Percentiles rank a stretch among this genome's conserved stretches.
Conservation (phyloP, 2,113 vertebrate genomes). For the Diphyllodes magnificus region DNA sequence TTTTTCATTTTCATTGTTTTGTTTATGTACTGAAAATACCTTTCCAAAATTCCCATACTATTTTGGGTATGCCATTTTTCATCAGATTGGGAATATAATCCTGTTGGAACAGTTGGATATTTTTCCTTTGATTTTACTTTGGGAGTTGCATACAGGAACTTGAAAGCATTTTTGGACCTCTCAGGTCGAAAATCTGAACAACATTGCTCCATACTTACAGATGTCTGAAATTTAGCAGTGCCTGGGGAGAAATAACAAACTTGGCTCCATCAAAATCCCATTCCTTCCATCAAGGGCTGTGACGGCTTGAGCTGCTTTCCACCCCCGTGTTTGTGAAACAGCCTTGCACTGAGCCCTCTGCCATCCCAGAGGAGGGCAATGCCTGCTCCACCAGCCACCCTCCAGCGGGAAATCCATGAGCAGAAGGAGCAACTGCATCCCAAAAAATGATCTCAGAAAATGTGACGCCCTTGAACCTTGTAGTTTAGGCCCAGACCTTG, state of each 20-base stretch:
- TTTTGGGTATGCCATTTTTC: neutral
- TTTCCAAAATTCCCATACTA: neutral
- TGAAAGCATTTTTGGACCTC: neutral
- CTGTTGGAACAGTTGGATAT: neutral
- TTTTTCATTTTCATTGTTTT: neutral
- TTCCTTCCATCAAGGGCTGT: neutral
- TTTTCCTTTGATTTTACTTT: neutral
- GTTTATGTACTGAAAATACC: neutral
- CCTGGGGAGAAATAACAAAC: neutral
- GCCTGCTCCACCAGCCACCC: neutral
- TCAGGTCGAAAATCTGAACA: neutral
- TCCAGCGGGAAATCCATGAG: rapidly evolving
- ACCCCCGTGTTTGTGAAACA: rapidly evolving
- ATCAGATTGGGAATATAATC: neutral
- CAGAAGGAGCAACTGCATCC: neutral
- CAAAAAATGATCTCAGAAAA: neutral
- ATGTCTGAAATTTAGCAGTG: neutral
- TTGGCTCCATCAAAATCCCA: neutral
- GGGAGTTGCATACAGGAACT: neutral
- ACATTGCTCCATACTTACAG: neutral
- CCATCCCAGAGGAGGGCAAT: neutral
- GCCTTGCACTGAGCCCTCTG: neutral
- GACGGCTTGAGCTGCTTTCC: neutral
- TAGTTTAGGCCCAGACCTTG: neutral
- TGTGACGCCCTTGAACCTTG: neutral